Conservation (phyloP, 2,797 vertebrate species). For the Coranthus polyacanthus region DNA sequence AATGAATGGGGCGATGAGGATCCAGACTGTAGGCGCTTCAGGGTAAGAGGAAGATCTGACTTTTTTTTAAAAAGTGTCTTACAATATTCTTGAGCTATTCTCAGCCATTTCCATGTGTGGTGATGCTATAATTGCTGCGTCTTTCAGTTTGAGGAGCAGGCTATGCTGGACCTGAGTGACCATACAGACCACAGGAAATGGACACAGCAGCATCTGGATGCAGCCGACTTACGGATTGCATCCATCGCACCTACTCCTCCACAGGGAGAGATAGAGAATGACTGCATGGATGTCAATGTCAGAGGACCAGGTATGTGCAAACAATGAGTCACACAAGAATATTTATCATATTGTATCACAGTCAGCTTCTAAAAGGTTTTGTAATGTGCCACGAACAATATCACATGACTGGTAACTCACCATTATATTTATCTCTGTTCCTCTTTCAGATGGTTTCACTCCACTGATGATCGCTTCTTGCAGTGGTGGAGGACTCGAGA, state of each 20-base stretch:
- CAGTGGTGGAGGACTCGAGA: slow-evolving; percentile 97
- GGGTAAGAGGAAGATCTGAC: slow-evolving; percentile 82
- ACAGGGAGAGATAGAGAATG: slow-evolving; percentile 95
- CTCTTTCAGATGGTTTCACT: slow-evolving; percentile 92
- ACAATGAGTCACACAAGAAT: no score
- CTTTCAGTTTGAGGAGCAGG: slow-evolving; percentile 94
- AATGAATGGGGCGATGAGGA: slow-evolving; percentile 98
- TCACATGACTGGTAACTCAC: slow-evolving; percentile 9
- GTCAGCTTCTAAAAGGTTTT: no score
- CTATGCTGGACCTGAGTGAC: slow-evolving; percentile 91
- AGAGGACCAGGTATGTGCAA: slow-evolving; percentile 91
- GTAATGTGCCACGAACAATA: neutral
- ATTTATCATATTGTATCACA: no score
- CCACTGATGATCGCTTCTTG: slow-evolving; percentile 99
- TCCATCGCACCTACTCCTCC: slow-evolving; percentile 96
- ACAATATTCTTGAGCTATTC: neutral
- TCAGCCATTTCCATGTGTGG: neutral
- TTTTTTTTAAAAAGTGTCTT: neutral
- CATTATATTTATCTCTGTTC: neutral
- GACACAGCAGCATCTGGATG: slow-evolving; percentile 98
- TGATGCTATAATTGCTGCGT: slow-evolving; percentile 15
- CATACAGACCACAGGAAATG: slow-evolving; percentile 96
- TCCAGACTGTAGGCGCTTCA: slow-evolving; percentile 93
- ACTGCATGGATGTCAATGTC: slow-evolving; percentile 98
- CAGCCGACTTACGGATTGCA: slow-evolving; percentile 93